Base-by-base conservation (phyloP, 2,797 vertebrate genomes). In the Molossus molossus region DNA sequence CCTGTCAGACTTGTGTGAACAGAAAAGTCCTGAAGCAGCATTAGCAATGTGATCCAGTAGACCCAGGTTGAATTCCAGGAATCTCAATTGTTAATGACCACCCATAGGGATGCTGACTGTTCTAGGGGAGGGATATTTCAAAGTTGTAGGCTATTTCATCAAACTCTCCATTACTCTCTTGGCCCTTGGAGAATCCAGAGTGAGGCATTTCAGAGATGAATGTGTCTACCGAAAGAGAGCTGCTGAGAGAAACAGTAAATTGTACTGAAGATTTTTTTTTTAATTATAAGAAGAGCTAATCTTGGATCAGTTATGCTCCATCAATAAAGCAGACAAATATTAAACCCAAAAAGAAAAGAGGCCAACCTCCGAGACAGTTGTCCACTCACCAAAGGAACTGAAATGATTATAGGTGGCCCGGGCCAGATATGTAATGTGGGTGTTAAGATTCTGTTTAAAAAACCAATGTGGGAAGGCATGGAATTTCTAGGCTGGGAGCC, bases 211-310 rank as follows among this genome's bases (percentile, higher is more conserved):
- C 87, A 90, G 72, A 94, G 91, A 94, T 87, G 58, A 64, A 94
- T 92, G 72, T 88, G 33, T 90, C 67, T 73, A 67, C 1, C 60
- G 72, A 73, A 96, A 81, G 76, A 92, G 20, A 50, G 20, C 89
- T 95, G 9, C 21, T 72, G 2, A 76, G 64, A 95, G 25, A 69
- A 90, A 86, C 37, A 48, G 40, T 70, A 90, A 72, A 86, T 95
- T 95, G 95, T 86, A 70, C 50, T 45, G 57, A 37, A 72, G 21
- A 25, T 69, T 83, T 84, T 92, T 89, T 76, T 94, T 96, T 95
- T 62, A 96, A 95, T 97, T 93, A 96, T 87, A 94, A 89, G 53
- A 94, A 96, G 70, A 79, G 27, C 91, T 90, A 33, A 33, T 94
- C 87, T 80, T 96, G 84, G 89, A 72, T 7, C 50, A 90, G 75